Conservation (phyloP, 2,113 vertebrate species). For the Paedocypris sp. region DNA sequence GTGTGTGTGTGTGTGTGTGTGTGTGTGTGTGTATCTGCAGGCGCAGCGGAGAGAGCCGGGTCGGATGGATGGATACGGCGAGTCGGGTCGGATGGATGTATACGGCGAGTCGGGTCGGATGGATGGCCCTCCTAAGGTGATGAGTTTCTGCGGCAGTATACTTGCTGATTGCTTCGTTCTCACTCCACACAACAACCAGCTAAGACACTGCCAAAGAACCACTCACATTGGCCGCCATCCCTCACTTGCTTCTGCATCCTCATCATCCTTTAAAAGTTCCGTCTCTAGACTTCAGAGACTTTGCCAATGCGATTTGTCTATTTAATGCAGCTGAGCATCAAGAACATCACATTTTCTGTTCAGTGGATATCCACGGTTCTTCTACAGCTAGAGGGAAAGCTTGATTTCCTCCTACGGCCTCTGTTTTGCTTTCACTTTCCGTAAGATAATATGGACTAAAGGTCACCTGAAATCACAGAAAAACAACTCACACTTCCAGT, state of each 20-base stretch:
- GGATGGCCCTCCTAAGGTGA: constrained; percentile 58
- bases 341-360: not conserved
- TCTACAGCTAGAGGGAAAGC: not conserved
- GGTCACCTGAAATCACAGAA: constrained; percentile 11
- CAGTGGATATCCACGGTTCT: constrained; percentile 6
- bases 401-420: constrained; percentile 1
- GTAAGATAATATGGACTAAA: not conserved
- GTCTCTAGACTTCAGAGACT: not conserved
- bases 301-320: not conserved
- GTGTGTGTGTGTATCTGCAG: not conserved
- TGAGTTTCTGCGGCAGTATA: constrained; percentile 99
- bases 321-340: not conserved
- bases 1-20: not conserved
- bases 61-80: not conserved
- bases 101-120: not conserved
- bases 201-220: constrained; percentile 99
- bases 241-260: not conserved
- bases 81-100: constrained; percentile 26
- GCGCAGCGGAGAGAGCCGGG: not conserved
- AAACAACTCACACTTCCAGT: not conserved
- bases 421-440: constrained; percentile 12
- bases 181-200: constrained; percentile 98
- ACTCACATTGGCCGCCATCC: constrained; percentile 73
- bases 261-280: not conserved
- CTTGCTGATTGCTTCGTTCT: constrained; percentile 99